Evolutionary conservation across 2,888 invertebrate species (phyloP), one percentile per base, ranked within the genome.

Genomic region (Trachelus tabidus): DNA sequence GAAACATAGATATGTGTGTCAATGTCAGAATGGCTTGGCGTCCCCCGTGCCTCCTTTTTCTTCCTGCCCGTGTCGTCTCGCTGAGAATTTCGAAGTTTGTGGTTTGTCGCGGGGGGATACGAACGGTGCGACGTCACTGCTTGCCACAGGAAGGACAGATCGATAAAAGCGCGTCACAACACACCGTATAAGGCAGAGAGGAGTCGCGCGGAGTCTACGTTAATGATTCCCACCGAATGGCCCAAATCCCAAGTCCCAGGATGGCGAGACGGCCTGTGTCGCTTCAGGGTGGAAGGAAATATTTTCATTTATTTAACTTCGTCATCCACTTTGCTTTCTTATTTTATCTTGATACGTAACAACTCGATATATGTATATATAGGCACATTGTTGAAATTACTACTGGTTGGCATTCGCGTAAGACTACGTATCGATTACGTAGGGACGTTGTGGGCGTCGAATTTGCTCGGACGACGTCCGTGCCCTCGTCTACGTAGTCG

Each of bases 71-170:
- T 0, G 23, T 23, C 56, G 56, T 56, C 9, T 23, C 23, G 56
- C 23, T 56, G 56, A 23, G 23, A 56, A 56, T 56, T 75, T 71
- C 69, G 23, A 31, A 30, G 1, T 69, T 11, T 23, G 12, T 30
- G 15, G 34, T 11, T 9, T 68, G 74, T 81, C 82, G 85, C 83
- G 84, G 85, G 86, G 78, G 82, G 82, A 83, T 82, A 71, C 77
- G 84, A 84, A 76, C 77, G 74, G 73, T 34, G 73, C 87, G 87
- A 87, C 87, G 86, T 87, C 87, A 87, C 76, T 82, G 78, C 23
- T 9, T 9, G 23, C 79, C 76, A 81, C 79, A 81, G 80, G 81
- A 79, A 82, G 82, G 76, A 80, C 77, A 35, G 84, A 85, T 85
- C 85, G 85, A 85, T 85, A 81, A 82, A 56, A 71, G 79, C 79